Evolutionary conservation across 2,797 vertebrate species (phyloP).

Genomic region (Siniperca scherzeri): DNA sequence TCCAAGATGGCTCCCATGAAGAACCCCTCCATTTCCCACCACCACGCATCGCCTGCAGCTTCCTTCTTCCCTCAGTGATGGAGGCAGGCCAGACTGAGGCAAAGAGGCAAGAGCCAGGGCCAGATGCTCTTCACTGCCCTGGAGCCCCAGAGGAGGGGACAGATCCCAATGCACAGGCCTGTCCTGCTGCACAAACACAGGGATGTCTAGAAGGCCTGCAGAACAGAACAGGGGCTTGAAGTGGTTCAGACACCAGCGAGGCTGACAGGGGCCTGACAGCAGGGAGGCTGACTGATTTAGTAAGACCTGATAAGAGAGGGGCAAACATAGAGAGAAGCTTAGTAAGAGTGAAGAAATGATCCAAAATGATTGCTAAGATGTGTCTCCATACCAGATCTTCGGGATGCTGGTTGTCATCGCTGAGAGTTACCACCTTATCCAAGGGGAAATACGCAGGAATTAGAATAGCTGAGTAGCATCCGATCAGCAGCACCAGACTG

Average conservation of each 20-base stretch:
- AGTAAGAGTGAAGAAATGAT: not conserved
- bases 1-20: conserved; percentile 85
- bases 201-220: conserved; percentile 75
- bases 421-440: conserved; percentile 34
- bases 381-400: conserved; percentile 71
- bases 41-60: conserved; percentile 85
- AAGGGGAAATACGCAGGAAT: conserved; percentile 82
- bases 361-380: not conserved
- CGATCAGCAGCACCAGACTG: conserved; percentile 80
- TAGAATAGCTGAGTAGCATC: conserved; percentile 82
- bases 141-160: conserved; percentile 84
- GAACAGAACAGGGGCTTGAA: conserved; percentile 68
- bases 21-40: conserved; percentile 86
- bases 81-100: conserved; percentile 75
- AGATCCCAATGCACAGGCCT: conserved; percentile 53
- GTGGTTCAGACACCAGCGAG: conserved; percentile 70
- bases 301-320: conserved; percentile 67
- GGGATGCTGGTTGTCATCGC: conserved; percentile 54
- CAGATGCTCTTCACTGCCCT: conserved; percentile 79
- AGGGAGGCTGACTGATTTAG: conserved; percentile 79
- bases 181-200: conserved; percentile 79
- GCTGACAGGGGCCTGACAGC: conserved; percentile 76
- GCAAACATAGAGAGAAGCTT: not conserved
- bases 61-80: conserved; percentile 44
- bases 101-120: conserved; percentile 75